phyloP scores from a whole-genome alignment of 2,888 invertebrate genomes.

The Parascotia fuliginaria region DNA sequence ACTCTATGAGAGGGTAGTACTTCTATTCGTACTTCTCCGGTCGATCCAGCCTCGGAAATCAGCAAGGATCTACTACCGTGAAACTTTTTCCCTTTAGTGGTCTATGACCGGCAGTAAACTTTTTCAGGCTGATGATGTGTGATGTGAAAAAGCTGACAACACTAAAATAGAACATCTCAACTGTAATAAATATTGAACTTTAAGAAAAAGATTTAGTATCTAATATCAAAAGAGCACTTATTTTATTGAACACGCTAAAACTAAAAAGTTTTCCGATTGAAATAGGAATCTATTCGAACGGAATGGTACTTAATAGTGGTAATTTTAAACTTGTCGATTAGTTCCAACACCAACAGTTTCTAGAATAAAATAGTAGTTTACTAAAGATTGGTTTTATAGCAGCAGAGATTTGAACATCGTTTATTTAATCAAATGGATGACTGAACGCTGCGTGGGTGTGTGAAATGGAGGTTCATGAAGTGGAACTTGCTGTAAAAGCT shows the following conservation, averaged over 20 bases:
- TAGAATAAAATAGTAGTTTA: no score
- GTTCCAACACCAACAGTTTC: neutral
- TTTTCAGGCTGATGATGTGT: no score
- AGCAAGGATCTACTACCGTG: no score
- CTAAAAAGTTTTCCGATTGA: conserved; percentile 20
- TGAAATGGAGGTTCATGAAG: no score
- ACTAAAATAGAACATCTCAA: neutral
- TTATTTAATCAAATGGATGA: neutral
- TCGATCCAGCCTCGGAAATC: no score
- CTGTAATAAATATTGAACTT: neutral
- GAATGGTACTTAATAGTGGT: conserved; percentile 9
- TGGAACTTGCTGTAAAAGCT: no score
- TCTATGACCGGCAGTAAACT: no score
- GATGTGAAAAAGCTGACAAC: neutral
- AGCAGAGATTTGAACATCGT: neutral
- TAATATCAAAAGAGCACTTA: conserved; percentile 6
- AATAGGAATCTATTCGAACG: neutral
- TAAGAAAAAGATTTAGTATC: neutral
- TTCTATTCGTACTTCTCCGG: no score
- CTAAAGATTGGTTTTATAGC: neutral
- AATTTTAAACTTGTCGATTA: conserved; percentile 26
- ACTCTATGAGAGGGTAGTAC: no score
- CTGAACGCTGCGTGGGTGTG: neutral
- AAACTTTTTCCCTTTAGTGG: no score
- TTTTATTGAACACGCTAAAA: conserved; percentile 4